Evolutionary conservation across 2,888 invertebrate species (phyloP).

Genomic region (Crossocerus cetratus): DNA sequence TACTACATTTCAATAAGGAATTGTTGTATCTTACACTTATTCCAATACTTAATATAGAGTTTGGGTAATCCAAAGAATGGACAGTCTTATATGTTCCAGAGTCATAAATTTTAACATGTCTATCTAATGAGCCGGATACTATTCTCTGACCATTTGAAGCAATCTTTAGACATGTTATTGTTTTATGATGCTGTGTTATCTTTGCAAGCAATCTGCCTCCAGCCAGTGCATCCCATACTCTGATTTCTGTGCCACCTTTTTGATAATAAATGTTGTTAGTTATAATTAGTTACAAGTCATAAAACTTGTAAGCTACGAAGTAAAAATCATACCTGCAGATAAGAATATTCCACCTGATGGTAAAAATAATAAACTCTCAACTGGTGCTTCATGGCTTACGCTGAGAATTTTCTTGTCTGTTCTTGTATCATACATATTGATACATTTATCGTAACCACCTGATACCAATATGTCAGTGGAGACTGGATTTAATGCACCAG

Average conservation of each 20-base stretch:
- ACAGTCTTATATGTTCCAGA: conserved; percentile 90
- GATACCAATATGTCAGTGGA: conserved; percentile 88
- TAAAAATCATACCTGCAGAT: conserved; percentile 83
- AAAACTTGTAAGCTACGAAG: not conserved
- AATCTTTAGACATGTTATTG: conserved; percentile 91
- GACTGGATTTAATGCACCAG: conserved; percentile 88
- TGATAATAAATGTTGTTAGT: conserved; percentile 25
- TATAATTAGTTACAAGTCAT: not conserved
- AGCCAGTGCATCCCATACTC: conserved; percentile 95
- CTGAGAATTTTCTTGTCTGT: conserved; percentile 83
- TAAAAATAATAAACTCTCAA: conserved; percentile 92
- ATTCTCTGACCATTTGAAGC: conserved; percentile 90
- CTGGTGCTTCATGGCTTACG: conserved; percentile 92
- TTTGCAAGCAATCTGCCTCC: conserved; percentile 91
- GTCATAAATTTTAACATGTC: conserved; percentile 96
- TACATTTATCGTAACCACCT: conserved; percentile 92
- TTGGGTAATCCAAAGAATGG: conserved; percentile 93
- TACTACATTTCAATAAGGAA: conserved; percentile 4
- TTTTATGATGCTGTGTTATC: conserved; percentile 96
- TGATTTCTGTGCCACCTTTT: conserved; percentile 89
- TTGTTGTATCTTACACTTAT: conserved; percentile 78
- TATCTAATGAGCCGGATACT: conserved; percentile 93
- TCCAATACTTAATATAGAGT: conserved; percentile 92
- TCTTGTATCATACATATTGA: conserved; percentile 92
- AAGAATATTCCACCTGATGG: conserved; percentile 94